Evolutionary conservation across 2,797 vertebrate species (phyloP), one percentile per base, ranked within the genome.

Genomic region (Sciaenops ocellatus): DNA sequence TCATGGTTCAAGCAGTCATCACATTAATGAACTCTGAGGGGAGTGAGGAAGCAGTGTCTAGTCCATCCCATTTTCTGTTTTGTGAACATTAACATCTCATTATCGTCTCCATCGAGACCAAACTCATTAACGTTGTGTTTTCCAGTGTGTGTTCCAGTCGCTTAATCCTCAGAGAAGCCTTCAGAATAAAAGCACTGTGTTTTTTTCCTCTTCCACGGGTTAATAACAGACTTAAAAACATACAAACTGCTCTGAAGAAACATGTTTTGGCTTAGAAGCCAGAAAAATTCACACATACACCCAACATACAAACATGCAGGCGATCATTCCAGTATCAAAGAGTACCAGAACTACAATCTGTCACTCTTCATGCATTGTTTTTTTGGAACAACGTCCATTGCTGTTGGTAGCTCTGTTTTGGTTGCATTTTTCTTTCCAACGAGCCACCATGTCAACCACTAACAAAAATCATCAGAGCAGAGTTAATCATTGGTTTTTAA

Each of bases 111-210:
- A 10, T 47, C 18, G 65, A 66, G 69, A 78, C 59, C 34, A 52
- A 62, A 65, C 52, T 87, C 70, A 24, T 73, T 70, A 65, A 38
- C 10, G 4, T 15, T 20, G 75, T 78, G 78, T 52, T 41, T 56
- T 90, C 87, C 89, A 92, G 85, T 91, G 85, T 90, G 79, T 85
- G 57, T 69, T 85, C 59, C 73, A 82, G 78, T 60, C 20, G 66
- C 55, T 73, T 44, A 50, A 74, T 86, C 79, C 76, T 85, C 85
- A 84, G 65, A 80, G 67, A 79, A 76, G 44, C 54, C 72, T 84
- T 83, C 41, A 78, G 22, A 89, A 71, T 82, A 84, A 89, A 89
- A 87, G 47, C 62, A 62, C 8, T 73, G 77, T 54, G 59, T 79
- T 48, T 73, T 5, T 44, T 15, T 12, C 15, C 13, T 38, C 73